These are phyloP conservation scores for Hestina assimilis DNA, from an alignment of 1,140 invertebrate genomes.

Conservation along the genomic window DNA sequence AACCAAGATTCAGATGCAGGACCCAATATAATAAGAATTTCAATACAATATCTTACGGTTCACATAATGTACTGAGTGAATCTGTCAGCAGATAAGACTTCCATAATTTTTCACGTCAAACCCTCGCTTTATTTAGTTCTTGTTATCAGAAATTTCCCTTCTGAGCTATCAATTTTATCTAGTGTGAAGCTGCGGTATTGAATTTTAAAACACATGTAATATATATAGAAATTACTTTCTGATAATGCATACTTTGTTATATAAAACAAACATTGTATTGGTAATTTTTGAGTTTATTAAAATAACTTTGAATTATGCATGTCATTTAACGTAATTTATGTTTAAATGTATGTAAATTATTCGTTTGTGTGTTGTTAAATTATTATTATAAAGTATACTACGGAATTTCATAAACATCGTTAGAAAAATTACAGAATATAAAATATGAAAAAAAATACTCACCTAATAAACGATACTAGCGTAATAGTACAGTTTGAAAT, in stretches of 20 bases:
- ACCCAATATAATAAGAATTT: no score
- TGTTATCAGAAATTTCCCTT: slow-evolving; percentile 7
- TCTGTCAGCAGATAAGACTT: neutral
- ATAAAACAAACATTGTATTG: neutral
- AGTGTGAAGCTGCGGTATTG: neutral
- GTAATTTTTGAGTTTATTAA: neutral
- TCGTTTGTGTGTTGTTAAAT: no score
- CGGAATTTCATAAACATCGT: no score
- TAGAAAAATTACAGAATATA: neutral
- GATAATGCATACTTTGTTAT: neutral
- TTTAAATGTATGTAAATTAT: neutral
- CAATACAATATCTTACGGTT: no score
- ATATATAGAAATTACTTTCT: neutral
- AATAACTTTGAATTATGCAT: neutral
- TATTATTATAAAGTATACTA: no score
- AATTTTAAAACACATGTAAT: neutral
- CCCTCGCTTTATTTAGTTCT: slow-evolving; percentile 2
- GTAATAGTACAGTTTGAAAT: neutral
- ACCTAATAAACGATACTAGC: neutral
- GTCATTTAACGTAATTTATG: neutral
- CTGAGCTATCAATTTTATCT: slow-evolving; percentile 11
- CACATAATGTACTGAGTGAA: no score
- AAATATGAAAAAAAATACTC: neutral
- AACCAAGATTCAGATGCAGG: no score
- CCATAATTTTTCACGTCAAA: slow-evolving; percentile 8